Percentiles rank a stretch among this genome's conserved stretches.
These are phyloP conservation scores for Plutella xylostella DNA, from an alignment of 2,888 invertebrate genomes.

Conservation along the genomic window DNA sequence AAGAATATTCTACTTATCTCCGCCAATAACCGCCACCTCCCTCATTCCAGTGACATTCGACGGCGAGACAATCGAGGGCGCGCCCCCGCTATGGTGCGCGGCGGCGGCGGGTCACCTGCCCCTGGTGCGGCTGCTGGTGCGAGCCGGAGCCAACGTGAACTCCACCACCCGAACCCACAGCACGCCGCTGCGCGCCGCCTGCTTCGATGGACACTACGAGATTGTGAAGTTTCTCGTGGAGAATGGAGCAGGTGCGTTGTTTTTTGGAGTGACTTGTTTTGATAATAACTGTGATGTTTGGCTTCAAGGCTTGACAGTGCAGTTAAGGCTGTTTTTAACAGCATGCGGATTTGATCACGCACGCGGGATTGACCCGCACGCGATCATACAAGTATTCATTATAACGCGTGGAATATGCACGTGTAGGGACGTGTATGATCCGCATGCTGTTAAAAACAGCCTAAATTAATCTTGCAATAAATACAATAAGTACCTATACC, in stretches of 20 bases:
- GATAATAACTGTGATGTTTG: too few species aligned
- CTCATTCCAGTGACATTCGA: constrained; percentile 88
- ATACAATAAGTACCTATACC: too few species aligned
- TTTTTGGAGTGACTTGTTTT: background rate
- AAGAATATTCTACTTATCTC: too few species aligned
- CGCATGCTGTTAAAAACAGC: too few species aligned
- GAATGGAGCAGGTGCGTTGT: constrained; percentile 81
- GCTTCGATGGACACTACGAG: constrained; percentile 96
- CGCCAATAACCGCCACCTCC: background rate
- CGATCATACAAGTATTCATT: too few species aligned
- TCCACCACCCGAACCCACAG: constrained; percentile 95
- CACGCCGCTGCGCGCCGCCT: constrained; percentile 94
- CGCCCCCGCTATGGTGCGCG: constrained; percentile 97
- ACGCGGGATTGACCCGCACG: too few species aligned
- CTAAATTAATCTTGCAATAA: too few species aligned
- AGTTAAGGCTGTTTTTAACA: too few species aligned
- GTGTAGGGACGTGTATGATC: too few species aligned
- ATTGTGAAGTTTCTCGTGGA: constrained; percentile 94
- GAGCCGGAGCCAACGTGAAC: constrained; percentile 91
- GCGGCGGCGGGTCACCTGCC: constrained; percentile 94
- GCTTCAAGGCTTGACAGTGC: too few species aligned
- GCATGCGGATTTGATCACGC: too few species aligned
- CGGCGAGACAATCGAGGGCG: constrained; percentile 96
- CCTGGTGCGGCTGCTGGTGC: constrained; percentile 86
- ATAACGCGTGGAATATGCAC: too few species aligned